Conservation (phyloP, 2,888 invertebrate species). For the Coelinius sp. region DNA sequence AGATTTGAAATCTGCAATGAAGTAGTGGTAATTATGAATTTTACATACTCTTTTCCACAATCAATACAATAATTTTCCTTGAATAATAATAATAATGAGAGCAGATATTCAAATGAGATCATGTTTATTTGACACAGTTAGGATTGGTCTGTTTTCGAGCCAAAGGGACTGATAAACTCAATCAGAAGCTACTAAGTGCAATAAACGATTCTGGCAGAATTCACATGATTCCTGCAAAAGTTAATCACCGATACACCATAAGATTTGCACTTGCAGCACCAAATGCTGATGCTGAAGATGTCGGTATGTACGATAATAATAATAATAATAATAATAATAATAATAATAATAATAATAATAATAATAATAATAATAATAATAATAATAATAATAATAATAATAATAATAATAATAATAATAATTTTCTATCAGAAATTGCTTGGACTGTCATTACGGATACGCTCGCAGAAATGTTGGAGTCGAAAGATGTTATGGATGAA, state of each 20-base stretch:
- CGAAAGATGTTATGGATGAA: constrained; percentile 78
- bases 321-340: too few relatives aligned
- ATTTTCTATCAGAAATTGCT: constrained; percentile 83
- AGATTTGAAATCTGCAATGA: constrained; percentile 94
- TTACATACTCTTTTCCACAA: constrained; percentile 4
- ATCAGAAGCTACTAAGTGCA: constrained; percentile 90
- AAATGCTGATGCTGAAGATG: constrained; percentile 87
- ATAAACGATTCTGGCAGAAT: constrained; percentile 96
- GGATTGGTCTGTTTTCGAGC: constrained; percentile 94
- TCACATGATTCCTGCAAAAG: constrained; percentile 96
- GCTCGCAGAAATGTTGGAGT: constrained; percentile 85
- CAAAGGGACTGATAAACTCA: constrained; percentile 83
- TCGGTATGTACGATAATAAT: too few relatives aligned
- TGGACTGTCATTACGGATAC: constrained; percentile 89
- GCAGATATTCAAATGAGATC: too few relatives aligned
- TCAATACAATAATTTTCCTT: constrained; percentile 1
- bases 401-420: too few relatives aligned
- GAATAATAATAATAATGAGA: neutral
- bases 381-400: too few relatives aligned
- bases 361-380: too few relatives aligned
- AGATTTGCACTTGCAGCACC: constrained; percentile 95
- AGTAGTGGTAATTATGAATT: constrained; percentile 79
- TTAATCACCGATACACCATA: constrained; percentile 92
- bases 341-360: too few relatives aligned
- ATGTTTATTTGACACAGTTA: constrained; percentile 74